Evolutionary conservation across 2,888 invertebrate species (phyloP).

Genomic region (Peribatodes rhomboidaria): DNA sequence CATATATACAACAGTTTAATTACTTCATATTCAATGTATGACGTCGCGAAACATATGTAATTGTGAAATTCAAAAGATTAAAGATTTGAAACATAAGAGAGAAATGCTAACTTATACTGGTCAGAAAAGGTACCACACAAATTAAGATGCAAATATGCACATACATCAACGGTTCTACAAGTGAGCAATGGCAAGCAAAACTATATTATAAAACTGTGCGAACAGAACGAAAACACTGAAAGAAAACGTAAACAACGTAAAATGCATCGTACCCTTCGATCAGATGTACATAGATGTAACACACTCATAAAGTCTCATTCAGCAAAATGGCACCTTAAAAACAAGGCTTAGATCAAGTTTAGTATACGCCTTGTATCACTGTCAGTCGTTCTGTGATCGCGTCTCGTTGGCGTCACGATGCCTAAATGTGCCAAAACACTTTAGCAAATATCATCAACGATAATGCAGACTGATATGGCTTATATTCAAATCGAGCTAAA

Average conservation of each 20-base stretch:
- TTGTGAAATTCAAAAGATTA: neutral
- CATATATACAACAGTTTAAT: neutral
- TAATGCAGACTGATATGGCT: no score
- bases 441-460: no score
- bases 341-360: no score
- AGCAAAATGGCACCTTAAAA: no score
- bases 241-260: conserved; percentile 12
- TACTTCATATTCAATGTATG: neutral
- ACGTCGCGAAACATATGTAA: no score
- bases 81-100: neutral
- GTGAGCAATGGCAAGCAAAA: conserved; percentile 37
- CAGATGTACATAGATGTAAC: no score
- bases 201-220: neutral
- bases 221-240: conserved; percentile 15
- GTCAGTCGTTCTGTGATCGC: no score
- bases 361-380: no score
- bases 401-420: no score
- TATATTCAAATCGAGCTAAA: no score
- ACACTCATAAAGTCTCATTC: no score
- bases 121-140: neutral
- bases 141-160: conserved; percentile 18
- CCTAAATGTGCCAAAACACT: no score
- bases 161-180: conserved; percentile 21
- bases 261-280: conserved; percentile 12
- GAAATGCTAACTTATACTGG: neutral